phyloP scores from a whole-genome alignment of 2,888 invertebrate genomes.

The Rotaria socialis region DNA sequence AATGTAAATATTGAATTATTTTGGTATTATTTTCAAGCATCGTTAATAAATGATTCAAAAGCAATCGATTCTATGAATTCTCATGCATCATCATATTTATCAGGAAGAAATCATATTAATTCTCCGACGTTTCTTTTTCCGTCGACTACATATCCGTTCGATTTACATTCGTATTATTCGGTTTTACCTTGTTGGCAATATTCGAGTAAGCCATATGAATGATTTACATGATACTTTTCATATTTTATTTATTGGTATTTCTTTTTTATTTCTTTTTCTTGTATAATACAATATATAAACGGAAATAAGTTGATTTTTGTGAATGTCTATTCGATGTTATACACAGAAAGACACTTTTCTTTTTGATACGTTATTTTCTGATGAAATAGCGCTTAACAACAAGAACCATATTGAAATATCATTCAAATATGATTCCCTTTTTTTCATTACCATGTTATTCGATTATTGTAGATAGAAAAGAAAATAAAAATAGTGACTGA shows the following conservation, averaged over 20 bases:
- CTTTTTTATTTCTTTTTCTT: neutral
- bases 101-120: neutral
- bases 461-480: constrained; percentile 18
- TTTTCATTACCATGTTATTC: neutral
- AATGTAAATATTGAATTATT: neutral
- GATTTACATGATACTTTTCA: neutral
- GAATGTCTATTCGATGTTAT: too few species aligned
- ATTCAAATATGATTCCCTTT: neutral
- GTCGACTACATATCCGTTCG: neutral
- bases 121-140: neutral
- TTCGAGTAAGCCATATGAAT: neutral
- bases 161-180: neutral
- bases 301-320: neutral
- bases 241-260: neutral
- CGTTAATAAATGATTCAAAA: neutral
- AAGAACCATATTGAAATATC: neutral
- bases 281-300: neutral
- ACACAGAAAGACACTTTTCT: too few species aligned
- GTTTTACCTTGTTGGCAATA: constrained; percentile 23
- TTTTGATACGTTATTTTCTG: too few species aligned
- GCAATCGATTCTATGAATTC: neutral
- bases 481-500: neutral
- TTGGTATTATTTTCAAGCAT: too few species aligned
- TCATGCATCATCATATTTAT: neutral
- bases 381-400: neutral